Evolutionary conservation across 1,140 invertebrate genomes (phyloP).

Genomic region (Temnothorax curvispinosus): DNA sequence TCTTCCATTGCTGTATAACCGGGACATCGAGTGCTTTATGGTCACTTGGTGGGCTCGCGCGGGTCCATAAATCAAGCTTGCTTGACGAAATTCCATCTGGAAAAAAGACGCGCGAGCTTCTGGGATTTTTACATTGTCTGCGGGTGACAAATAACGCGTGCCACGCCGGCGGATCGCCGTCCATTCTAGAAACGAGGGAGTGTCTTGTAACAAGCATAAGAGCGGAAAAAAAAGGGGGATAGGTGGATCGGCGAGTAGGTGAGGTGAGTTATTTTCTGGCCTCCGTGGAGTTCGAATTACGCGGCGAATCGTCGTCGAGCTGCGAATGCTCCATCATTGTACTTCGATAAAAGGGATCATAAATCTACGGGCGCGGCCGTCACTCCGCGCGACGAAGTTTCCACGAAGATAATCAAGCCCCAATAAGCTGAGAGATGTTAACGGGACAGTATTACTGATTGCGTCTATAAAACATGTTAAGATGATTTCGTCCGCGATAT

Average conservation of each 20-base stretch:
- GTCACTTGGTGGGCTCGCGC: constrained; percentile 48
- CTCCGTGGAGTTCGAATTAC: constrained; percentile 41
- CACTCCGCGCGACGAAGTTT: constrained; percentile 50
- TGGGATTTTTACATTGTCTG: constrained; percentile 65
- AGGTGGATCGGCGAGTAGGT: constrained; percentile 38
- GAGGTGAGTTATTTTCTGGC: constrained; percentile 58
- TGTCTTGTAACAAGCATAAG: constrained; percentile 37
- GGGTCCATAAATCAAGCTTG: constrained; percentile 68
- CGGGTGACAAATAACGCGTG: constrained; percentile 70
- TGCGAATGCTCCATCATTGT: constrained; percentile 65
- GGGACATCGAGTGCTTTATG: constrained; percentile 65
- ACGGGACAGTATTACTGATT: constrained; percentile 26
- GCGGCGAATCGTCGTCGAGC: constrained; percentile 56
- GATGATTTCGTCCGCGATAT: neutral
- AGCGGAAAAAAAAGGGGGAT: neutral
- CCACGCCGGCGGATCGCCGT: constrained; percentile 37
- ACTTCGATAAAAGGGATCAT: constrained; percentile 65
- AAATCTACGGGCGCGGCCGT: constrained; percentile 68
- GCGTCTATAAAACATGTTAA: constrained; percentile 14
- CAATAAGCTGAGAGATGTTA: constrained; percentile 42
- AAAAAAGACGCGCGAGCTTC: constrained; percentile 47
- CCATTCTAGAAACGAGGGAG: constrained; percentile 37
- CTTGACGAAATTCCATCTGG: constrained; percentile 61
- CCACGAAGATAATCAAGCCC: constrained; percentile 48
- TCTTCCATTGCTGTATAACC: constrained; percentile 36